phyloP scores from a whole-genome alignment of 2,888 invertebrate species.

The Thalpophila matura region DNA sequence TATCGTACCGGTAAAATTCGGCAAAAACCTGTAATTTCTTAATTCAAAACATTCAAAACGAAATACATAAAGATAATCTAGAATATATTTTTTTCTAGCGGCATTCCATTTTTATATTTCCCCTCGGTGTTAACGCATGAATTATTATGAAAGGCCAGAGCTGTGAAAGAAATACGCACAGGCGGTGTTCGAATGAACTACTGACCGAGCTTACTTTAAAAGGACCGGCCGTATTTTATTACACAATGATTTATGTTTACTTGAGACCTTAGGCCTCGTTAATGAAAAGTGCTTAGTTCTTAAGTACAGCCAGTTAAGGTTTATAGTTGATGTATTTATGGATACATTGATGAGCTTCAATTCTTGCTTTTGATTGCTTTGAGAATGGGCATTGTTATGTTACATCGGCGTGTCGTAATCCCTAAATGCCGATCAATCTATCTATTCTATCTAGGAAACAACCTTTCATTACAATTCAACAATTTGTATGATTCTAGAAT shows the following conservation, averaged over 20 bases:
- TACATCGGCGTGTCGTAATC: no score
- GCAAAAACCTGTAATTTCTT: no score
- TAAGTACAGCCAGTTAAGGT: background rate
- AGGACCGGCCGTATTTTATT: slow-evolving; percentile 39
- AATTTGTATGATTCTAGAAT: no score
- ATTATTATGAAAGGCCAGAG: slow-evolving; percentile 72
- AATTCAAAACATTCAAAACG: slow-evolving; percentile 10
- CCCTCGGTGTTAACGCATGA: slow-evolving; percentile 76
- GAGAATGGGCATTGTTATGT: no score
- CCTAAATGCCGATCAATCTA: no score
- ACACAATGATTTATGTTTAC: slow-evolving; percentile 53
- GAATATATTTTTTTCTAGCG: slow-evolving; percentile 41
- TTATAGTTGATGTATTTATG: slow-evolving; percentile 6
- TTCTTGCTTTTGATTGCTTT: no score
- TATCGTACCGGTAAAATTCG: no score
- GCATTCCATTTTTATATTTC: slow-evolving; percentile 73
- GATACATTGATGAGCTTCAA: no score
- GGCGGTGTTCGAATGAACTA: slow-evolving; percentile 69
- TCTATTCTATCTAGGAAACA: no score
- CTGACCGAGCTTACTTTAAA: slow-evolving; percentile 68
- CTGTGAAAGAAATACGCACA: slow-evolving; percentile 74
- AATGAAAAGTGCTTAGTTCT: slow-evolving; percentile 20
- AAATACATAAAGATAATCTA: slow-evolving; percentile 25
- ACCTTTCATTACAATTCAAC: no score
- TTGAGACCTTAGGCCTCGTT: slow-evolving; percentile 23